Evolutionary conservation across 2,888 invertebrate genomes (phyloP).

Genomic region (Trypoxylon attenuatum): DNA sequence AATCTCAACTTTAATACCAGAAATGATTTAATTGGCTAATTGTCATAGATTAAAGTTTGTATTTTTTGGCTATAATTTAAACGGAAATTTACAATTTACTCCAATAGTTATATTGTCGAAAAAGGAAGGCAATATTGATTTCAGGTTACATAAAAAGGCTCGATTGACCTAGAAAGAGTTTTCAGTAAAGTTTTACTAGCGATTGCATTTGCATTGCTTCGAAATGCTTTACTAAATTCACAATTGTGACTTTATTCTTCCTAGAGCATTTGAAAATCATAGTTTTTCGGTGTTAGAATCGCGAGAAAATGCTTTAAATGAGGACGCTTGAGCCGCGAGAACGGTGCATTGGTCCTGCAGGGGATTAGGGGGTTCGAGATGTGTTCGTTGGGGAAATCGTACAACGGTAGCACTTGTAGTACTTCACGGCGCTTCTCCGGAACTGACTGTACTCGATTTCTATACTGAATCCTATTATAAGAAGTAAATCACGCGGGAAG

Average conservation of each 20-base stretch:
- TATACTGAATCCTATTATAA: slow-evolving; percentile 48
- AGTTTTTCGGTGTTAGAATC: not conserved
- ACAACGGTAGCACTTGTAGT: slow-evolving; percentile 65
- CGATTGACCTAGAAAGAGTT: not conserved
- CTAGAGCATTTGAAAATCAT: too few relatives aligned
- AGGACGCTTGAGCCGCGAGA: slow-evolving; percentile 14
- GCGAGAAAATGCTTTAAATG: slow-evolving; percentile 13
- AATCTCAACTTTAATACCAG: not conserved
- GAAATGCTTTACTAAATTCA: too few relatives aligned
- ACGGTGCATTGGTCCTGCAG: slow-evolving; percentile 17
- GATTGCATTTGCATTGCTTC: slow-evolving; percentile 8
- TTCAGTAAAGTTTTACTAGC: not conserved
- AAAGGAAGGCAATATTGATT: slow-evolving; percentile 29
- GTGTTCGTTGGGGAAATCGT: slow-evolving; percentile 62
- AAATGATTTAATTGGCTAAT: not conserved
- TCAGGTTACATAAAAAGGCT: slow-evolving; percentile 32
- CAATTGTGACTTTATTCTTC: too few relatives aligned
- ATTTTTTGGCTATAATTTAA: not conserved
- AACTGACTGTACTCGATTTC: slow-evolving; percentile 40
- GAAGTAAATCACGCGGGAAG: slow-evolving; percentile 26
- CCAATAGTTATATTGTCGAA: slow-evolving; percentile 9
- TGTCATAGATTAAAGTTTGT: not conserved
- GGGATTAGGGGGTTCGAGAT: slow-evolving; percentile 44
- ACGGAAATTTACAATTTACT: not conserved
- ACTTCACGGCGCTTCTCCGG: slow-evolving; percentile 53